Conservation (phyloP, 2,113 vertebrate genomes). For the Glareola pratincola region DNA sequence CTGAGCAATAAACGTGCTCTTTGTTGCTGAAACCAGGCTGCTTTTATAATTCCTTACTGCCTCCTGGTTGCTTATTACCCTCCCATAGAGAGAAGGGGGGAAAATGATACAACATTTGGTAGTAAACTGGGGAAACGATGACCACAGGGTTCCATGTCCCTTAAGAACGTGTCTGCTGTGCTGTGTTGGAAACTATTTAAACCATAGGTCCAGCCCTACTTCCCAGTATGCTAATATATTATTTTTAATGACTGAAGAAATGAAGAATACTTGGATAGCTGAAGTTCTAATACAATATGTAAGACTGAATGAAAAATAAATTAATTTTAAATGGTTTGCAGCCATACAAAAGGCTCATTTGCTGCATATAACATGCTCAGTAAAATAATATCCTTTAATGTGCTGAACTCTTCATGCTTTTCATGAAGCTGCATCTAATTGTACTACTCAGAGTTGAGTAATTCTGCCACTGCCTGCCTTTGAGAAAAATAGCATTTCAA, state of each 20-base stretch:
- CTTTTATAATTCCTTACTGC: not conserved
- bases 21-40: not conserved
- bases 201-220: not conserved
- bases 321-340: constrained; percentile 55
- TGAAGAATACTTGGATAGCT: not conserved
- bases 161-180: not conserved
- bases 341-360: constrained; percentile 30
- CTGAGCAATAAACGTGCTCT: not conserved
- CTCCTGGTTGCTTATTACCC: not conserved
- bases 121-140: not conserved
- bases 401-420: constrained; percentile 46
- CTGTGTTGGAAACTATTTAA: not conserved
- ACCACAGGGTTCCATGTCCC: not conserved
- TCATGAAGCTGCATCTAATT: constrained; percentile 47
- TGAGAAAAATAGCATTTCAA: constrained; percentile 64
- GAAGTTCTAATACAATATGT: constrained; percentile 3
- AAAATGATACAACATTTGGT: not conserved
- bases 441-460: constrained; percentile 54
- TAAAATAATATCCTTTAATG: constrained; percentile 58
- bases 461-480: constrained; percentile 57
- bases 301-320: constrained; percentile 50
- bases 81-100: not conserved
- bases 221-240: not conserved
- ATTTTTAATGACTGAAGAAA: not conserved
- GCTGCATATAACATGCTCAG: constrained; percentile 30